A percentile compares a stretch with the other conserved stretches of the same genome.
Evolutionary conservation across 2,113 vertebrate genomes (phyloP).

Genomic region (Melanotaenia duboulayi): DNA sequence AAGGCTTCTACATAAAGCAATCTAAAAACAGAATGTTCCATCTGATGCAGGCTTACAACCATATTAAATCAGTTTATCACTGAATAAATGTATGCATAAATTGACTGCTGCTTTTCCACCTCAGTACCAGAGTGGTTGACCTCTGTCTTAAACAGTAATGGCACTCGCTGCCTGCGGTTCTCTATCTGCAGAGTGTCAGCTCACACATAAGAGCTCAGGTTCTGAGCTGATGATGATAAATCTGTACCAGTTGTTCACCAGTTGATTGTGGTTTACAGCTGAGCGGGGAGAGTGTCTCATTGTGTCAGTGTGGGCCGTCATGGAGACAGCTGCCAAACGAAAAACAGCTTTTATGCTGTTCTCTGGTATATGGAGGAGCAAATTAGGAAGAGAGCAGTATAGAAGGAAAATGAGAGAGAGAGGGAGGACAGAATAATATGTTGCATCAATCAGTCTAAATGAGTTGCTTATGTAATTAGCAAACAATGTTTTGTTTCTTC

Average conservation of each 20-base stretch:
- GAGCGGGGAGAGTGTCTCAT: constrained; percentile 65
- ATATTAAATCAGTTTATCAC: constrained; percentile 43
- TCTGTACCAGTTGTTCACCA: constrained; percentile 71
- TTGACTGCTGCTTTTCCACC: constrained; percentile 26
- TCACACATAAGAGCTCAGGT: constrained; percentile 56
- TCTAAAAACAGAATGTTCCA: constrained; percentile 26
- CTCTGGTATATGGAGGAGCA: constrained; percentile 58
- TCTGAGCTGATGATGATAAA: constrained; percentile 76
- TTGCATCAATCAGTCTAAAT: constrained; percentile 81
- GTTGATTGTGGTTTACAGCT: constrained; percentile 78
- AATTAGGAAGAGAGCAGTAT: constrained; percentile 50
- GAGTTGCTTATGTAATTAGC: constrained; percentile 82
- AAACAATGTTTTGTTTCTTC: constrained; percentile 80
- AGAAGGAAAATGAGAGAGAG: constrained; percentile 19
- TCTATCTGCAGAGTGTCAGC: constrained; percentile 55
- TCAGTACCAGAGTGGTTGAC: constrained; percentile 49
- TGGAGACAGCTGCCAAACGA: constrained; percentile 74
- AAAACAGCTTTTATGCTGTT: constrained; percentile 59
- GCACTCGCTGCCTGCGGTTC: constrained; percentile 47
- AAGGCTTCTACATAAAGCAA: constrained; percentile 17
- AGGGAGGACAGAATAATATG: constrained; percentile 63
- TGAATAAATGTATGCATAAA: constrained; percentile 29
- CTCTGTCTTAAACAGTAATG: constrained; percentile 61
- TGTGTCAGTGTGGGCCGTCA: constrained; percentile 67
- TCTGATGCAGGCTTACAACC: constrained; percentile 22